Percentiles rank a stretch among this genome's conserved stretches.
Evolutionary conservation across 2,113 vertebrate genomes (phyloP).

Genomic region (Propithecus coquereli): DNA sequence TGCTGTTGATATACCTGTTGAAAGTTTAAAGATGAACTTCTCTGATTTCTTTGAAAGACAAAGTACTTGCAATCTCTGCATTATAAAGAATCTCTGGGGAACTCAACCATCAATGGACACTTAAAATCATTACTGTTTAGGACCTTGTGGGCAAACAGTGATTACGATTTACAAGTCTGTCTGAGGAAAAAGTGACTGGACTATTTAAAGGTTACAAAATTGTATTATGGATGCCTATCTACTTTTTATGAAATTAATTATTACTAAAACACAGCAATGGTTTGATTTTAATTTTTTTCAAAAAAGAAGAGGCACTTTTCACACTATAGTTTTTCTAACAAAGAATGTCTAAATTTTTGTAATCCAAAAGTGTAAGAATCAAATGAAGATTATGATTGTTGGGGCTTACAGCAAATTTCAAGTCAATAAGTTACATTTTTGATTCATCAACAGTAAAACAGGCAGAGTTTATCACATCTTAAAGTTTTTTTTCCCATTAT

Average conservation of each 20-base stretch:
- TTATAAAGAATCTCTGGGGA: background rate
- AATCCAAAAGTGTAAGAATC: background rate
- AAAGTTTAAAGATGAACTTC: constrained; percentile 38
- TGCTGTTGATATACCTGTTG: constrained; percentile 92
- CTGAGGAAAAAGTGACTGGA: background rate
- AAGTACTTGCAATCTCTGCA: background rate
- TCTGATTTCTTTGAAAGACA: background rate
- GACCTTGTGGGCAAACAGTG: background rate
- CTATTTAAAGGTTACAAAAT: background rate
- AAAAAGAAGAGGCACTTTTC: background rate
- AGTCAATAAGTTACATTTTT: background rate
- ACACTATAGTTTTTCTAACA: background rate
- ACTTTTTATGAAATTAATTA: background rate
- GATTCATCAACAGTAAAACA: background rate
- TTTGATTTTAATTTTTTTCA: background rate
- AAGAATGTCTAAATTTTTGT: background rate
- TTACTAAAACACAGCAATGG: background rate
- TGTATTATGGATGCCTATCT: background rate
- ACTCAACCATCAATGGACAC: background rate
- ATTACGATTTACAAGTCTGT: background rate
- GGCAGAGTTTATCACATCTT: background rate
- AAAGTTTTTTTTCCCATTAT: background rate
- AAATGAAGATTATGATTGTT: background rate
- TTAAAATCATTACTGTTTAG: background rate
- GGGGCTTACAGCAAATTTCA: background rate